phyloP scores from a whole-genome alignment of 1,140 invertebrate species.

The Diachasmimorpha longicaudata region DNA sequence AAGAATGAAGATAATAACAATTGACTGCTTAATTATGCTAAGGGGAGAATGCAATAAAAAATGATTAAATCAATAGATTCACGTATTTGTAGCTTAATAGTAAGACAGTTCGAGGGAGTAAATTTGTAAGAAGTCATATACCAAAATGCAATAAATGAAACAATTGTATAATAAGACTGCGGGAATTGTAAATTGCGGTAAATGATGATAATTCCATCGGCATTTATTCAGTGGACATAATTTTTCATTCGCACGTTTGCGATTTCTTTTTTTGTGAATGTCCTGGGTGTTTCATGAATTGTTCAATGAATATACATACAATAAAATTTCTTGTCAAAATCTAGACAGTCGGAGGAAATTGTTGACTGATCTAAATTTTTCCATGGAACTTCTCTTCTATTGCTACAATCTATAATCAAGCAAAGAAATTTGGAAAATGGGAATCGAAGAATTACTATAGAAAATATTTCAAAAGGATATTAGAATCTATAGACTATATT shows the following conservation, averaged over 20 bases:
- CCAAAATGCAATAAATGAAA: background rate
- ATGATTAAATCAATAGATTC: background rate
- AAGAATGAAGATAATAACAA: background rate
- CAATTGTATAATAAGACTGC: conserved; percentile 5
- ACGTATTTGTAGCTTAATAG: background rate
- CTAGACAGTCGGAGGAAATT: too few species aligned
- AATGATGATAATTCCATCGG: background rate
- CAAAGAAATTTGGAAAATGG: too few species aligned
- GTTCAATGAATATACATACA: background rate
- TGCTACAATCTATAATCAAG: too few species aligned
- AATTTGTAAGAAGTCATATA: background rate
- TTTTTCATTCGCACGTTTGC: background rate
- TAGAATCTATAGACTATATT: too few species aligned
- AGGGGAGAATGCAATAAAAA: background rate
- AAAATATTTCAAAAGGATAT: too few species aligned
- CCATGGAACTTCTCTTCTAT: too few species aligned
- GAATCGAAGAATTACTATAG: too few species aligned
- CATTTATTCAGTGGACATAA: background rate
- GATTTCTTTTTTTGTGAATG: background rate
- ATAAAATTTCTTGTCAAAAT: background rate
- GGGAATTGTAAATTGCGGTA: background rate
- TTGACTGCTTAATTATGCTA: background rate
- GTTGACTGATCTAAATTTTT: too few species aligned
- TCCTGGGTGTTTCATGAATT: background rate
- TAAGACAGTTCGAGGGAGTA: background rate